phyloP scores from a whole-genome alignment of 2,113 vertebrate species.

The rat (Rattus norvegicus) region GRCr8 NC_086035.1:5431001-5431500 shows the following conservation, averaged over 20 bases:
- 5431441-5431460: background rate
- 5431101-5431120: background rate
- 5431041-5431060: background rate
- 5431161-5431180: background rate
- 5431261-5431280: background rate
- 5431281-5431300: background rate
- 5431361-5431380: background rate
- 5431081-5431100: background rate
- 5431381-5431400: background rate
- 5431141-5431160: background rate
- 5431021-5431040: background rate
- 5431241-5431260: background rate
- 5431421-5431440: background rate
- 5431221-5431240: background rate
- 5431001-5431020: background rate
- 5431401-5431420: too few species aligned
- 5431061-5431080: slow-evolving; percentile 28
- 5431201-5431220: background rate
- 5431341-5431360: background rate
- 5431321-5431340: background rate
- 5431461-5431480: too few species aligned
- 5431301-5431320: background rate
- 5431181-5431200: background rate
- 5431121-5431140: background rate
- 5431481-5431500: background rate